Conservation (phyloP, 2,113 vertebrate genomes). For the Meles meles region DNA sequence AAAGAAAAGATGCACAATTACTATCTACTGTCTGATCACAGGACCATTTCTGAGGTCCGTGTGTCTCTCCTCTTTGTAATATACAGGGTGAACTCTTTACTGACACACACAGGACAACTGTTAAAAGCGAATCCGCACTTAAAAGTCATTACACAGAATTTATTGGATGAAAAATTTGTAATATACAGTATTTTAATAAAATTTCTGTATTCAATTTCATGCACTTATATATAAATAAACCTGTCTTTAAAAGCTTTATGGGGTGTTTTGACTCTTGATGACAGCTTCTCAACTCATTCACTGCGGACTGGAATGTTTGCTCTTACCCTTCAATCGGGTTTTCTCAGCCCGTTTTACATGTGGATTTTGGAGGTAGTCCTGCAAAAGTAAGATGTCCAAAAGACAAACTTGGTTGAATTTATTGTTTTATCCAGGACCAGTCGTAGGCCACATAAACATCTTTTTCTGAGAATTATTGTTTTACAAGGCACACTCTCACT, state of each 20-base stretch:
- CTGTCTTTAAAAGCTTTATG: conserved; percentile 56
- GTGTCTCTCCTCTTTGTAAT: conserved; percentile 49
- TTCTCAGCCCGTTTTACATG: not conserved
- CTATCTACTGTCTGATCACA: conserved; percentile 40
- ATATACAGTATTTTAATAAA: conserved; percentile 74
- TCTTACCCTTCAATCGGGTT: not conserved
- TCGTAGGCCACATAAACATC: not conserved
- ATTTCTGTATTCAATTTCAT: conserved; percentile 73
- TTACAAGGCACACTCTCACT: not conserved
- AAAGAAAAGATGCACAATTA: conserved; percentile 47
- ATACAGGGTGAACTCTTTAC: conserved; percentile 51
- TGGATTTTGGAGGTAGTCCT: not conserved
- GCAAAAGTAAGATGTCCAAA: not conserved
- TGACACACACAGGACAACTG: conserved; percentile 50
- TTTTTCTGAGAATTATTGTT: not conserved
- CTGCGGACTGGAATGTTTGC: not conserved
- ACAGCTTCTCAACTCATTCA: not conserved
- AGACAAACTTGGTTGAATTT: not conserved
- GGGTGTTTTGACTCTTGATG: not conserved
- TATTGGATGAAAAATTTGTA: conserved; percentile 68
- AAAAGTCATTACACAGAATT: conserved; percentile 55
- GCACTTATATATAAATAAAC: conserved; percentile 72
- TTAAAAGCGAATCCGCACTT: conserved; percentile 55
- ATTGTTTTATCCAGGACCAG: not conserved
- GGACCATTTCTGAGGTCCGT: conserved; percentile 46